Conservation (phyloP, 1,140 invertebrate genomes). For the Daktulosphaira vitifoliae region DNA sequence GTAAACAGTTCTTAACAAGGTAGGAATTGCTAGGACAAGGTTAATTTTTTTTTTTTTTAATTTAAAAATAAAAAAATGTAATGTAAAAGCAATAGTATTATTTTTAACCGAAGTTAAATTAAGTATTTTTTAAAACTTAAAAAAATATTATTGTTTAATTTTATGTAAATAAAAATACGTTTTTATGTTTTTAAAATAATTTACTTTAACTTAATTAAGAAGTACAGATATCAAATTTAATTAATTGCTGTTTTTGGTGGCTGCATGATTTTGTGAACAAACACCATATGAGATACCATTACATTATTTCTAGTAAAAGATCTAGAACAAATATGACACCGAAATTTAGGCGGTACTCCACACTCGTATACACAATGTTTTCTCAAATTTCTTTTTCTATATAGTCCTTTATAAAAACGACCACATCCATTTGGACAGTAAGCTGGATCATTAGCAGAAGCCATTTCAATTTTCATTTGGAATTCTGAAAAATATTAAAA, state of each 20-base stretch:
- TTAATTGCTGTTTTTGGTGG: not conserved
- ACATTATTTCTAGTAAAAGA: conserved; percentile 40
- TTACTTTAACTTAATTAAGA: no score
- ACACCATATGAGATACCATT: conserved; percentile 36
- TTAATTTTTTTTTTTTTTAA: no score
- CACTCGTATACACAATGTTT: conserved; percentile 30
- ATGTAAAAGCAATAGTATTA: no score
- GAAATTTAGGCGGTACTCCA: conserved; percentile 20
- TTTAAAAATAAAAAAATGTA: no score
- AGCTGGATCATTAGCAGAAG: not conserved
- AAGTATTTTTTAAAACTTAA: no score
- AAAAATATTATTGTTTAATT: no score
- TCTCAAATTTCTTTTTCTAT: not conserved
- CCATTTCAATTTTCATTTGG: not conserved
- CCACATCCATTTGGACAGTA: conserved; percentile 21
- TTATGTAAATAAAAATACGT: no score
- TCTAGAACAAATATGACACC: conserved; percentile 39
- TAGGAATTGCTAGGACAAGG: no score
- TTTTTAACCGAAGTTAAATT: no score
- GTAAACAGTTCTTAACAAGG: no score
- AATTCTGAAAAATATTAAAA: not conserved
- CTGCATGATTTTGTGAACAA: conserved; percentile 1
- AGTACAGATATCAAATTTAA: no score
- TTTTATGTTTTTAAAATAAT: no score
- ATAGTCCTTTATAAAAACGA: not conserved